Evolutionary conservation across 2,888 invertebrate species (phyloP), one percentile per base, ranked within the genome.

Genomic region (Ceriagrion tenellum): DNA sequence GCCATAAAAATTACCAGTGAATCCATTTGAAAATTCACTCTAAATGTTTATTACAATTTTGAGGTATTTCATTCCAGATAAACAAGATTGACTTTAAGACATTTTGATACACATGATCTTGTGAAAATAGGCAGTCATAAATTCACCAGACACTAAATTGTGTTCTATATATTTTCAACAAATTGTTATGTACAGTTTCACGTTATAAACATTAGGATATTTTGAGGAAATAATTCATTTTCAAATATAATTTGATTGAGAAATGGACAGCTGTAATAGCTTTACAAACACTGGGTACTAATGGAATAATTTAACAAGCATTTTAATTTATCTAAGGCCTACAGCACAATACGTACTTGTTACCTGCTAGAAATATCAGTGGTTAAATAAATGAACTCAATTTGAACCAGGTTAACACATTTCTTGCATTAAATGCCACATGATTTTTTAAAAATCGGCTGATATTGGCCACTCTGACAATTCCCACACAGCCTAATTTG

Each of bases 211-310:
- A 93, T 91, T 91, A 91, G 63, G 93, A 93, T 93, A 93, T 74
- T 69, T 74, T 74, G 74, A 93, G 93, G 93, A 93, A 93, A 93
- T 93, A 93, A 93, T 93, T 93, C 91, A 40, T 47, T 93, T 93
- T 93, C 93, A 93, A 93, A 93, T 93, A 93, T 93, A 93, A 93
- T 93, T 93, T 93, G 93, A 93, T 93, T 89, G 69, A 93, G 93
- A 93, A 93, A 93, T 93, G 93, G 93, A 93, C 93, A 93, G 93
- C 69, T 69, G 93, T 69, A 93, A 93, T 93, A 69, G 47, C 56
- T 93, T 93, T 93, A 93, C 93, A 93, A 93, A 93, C 93, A 93
- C 93, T 93, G 93, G 93, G 93, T 93, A 69, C 93, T 93, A 93
- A 74, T 93, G 47, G 93, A 93, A 93, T 93, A 93, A 63, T 93